These are phyloP conservation scores for Tetrao urogallus DNA, from an alignment of 2,113 vertebrate genomes.

Conservation along the genomic window DNA sequence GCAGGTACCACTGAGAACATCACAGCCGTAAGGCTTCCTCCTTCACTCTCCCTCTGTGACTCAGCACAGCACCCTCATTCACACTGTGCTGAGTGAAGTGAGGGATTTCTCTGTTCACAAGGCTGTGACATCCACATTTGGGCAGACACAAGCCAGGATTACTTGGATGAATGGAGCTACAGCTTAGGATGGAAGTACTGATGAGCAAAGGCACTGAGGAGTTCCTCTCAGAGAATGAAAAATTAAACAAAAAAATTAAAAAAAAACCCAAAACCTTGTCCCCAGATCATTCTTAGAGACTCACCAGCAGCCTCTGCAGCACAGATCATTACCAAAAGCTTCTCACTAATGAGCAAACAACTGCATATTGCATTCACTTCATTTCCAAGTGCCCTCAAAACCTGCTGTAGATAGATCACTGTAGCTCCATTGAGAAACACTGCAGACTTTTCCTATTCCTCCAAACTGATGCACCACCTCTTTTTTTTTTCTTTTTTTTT, in stretches of 20 bases:
- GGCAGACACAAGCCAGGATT: neutral
- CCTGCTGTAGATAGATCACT: neutral
- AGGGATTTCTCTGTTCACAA: neutral
- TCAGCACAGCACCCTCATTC: neutral
- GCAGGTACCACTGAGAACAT: neutral
- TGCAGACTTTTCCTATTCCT: slow-evolving; percentile 40
- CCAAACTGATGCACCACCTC: neutral
- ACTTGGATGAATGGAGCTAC: neutral
- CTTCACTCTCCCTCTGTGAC: neutral
- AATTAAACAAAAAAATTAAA: neutral
- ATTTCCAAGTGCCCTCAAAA: neutral
- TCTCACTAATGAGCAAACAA: neutral
- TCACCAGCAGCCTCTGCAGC: neutral
- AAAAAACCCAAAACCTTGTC: neutral
- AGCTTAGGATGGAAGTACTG: neutral
- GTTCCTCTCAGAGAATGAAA: neutral
- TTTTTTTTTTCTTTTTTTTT: neutral
- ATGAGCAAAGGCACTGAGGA: neutral
- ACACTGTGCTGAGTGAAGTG: neutral
- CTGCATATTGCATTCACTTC: neutral
- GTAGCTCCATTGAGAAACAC: neutral
- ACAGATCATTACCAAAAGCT: neutral
- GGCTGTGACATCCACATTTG: neutral
- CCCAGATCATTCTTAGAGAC: neutral
- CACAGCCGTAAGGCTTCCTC: neutral